Percentiles rank a stretch among this genome's conserved stretches.
Conservation (phyloP, 1,140 invertebrate species). For the Bombus impatiens region DNA sequence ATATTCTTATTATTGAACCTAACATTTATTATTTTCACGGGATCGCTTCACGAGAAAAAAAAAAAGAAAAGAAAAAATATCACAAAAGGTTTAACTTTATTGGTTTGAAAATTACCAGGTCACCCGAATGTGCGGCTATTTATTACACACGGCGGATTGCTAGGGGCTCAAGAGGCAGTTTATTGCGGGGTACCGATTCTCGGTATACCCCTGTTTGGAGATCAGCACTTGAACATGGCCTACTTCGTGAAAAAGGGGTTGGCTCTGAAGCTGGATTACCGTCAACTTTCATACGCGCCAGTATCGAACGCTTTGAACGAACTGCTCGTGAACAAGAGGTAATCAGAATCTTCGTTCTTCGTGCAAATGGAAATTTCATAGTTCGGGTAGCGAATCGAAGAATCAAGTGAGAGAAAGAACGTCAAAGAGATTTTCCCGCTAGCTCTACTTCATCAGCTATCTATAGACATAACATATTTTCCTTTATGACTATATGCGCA, state of each 20-base stretch:
- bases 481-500: no score
- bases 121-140: conserved; percentile 77
- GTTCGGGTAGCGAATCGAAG: neutral
- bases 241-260: conserved; percentile 55
- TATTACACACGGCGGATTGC: conserved; percentile 84
- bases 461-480: no score
- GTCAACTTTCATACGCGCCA: conserved; percentile 43
- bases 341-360: conserved; percentile 34
- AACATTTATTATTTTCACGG: no score
- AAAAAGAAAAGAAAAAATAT: neutral
- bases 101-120: conserved; percentile 24
- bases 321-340: conserved; percentile 47
- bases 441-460: neutral
- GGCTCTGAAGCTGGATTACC: conserved; percentile 56
- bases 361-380: conserved; percentile 26
- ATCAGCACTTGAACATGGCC: conserved; percentile 81
- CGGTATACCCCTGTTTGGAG: conserved; percentile 85
- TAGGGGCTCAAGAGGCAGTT: conserved; percentile 80
- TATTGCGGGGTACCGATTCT: conserved; percentile 81
- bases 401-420: neutral
- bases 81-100: neutral
- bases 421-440: neutral
- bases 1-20: no score
- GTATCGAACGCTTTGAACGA: conserved; percentile 45
- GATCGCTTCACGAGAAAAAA: no score